phyloP scores from a whole-genome alignment of 2,797 vertebrate species.

The Chromobotia macracanthus region DNA sequence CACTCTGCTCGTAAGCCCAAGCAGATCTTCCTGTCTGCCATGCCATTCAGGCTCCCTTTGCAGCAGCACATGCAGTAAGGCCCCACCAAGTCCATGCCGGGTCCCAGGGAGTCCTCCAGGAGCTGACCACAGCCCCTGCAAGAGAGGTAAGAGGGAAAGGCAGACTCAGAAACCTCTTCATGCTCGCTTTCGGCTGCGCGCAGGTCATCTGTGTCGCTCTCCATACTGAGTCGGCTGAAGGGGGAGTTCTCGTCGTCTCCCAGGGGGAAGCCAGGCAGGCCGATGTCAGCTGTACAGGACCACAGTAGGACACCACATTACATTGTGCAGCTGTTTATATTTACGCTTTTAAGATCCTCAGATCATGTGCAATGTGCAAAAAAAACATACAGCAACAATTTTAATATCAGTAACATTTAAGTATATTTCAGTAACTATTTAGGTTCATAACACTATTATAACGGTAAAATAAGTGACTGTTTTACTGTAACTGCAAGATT shows the following conservation, averaged over 20 bases:
- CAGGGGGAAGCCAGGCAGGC: conserved; percentile 85
- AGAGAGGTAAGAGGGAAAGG: conserved; percentile 77
- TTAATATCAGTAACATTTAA: too few species aligned
- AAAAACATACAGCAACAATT: background rate
- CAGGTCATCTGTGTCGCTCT: conserved; percentile 85
- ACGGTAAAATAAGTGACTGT: too few species aligned
- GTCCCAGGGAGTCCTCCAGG: conserved; percentile 78
- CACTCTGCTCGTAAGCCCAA: conserved; percentile 47
- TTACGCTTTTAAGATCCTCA: background rate
- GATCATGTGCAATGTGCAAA: background rate
- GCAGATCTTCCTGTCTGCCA: conserved; percentile 64
- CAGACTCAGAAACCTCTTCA: conserved; percentile 61
- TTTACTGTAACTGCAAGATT: too few species aligned
- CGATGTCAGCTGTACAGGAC: conserved; percentile 86
- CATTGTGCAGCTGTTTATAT: conserved; percentile 12
- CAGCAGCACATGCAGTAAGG: conserved; percentile 79
- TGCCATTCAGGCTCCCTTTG: conserved; percentile 69
- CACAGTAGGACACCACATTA: conserved; percentile 63
- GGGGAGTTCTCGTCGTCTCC: conserved; percentile 87
- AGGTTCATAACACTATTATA: too few species aligned
- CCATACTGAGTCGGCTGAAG: conserved; percentile 86
- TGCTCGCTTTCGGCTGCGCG: conserved; percentile 73
- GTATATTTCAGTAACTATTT: too few species aligned
- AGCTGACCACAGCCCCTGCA: conserved; percentile 87
- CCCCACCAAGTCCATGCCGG: conserved; percentile 81